Evolutionary conservation across 30 jellyfish, hydroid and myxozoan species (phyloP).

Genomic region (Aurelia aurita complex sp. Pacific): DNA sequence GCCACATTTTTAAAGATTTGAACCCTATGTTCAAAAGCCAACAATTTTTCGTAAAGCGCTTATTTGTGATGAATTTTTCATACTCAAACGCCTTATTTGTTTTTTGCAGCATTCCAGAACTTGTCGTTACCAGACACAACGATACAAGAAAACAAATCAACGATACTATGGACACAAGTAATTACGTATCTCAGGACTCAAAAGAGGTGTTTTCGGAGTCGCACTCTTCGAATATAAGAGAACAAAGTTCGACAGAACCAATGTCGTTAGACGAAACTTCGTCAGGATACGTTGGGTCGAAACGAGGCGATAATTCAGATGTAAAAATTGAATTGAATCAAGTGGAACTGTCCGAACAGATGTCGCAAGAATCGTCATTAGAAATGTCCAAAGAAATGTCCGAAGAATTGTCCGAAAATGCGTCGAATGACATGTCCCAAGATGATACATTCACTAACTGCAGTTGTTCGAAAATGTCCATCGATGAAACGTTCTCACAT

Average conservation of each 20-base stretch:
- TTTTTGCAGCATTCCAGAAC: conserved; percentile 27
- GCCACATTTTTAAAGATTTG: too few species aligned
- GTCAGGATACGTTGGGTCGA: not conserved
- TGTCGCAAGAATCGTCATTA: not conserved
- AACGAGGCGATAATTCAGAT: not conserved
- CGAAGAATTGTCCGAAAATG: not conserved
- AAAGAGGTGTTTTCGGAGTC: conserved; percentile 37
- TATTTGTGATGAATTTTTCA: too few species aligned
- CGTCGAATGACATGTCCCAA: conserved; percentile 20
- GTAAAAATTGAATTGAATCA: not conserved
- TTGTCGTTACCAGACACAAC: not conserved
- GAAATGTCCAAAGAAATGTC: not conserved
- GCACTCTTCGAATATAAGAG: not conserved
- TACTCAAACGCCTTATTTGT: not conserved
- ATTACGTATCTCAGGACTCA: conserved; percentile 61
- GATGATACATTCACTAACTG: conserved; percentile 51
- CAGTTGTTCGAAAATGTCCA: conserved; percentile 14
- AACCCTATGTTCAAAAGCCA: too few species aligned
- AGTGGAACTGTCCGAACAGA: not conserved
- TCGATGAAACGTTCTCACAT: conserved; percentile 11
- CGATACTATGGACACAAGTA: conserved; percentile 55
- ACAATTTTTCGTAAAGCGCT: too few species aligned
- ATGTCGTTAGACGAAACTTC: not conserved
- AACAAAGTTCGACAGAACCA: conserved; percentile 1
- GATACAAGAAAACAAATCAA: not conserved